Evolutionary conservation across 2,113 vertebrate species (phyloP), one percentile per base, ranked within the genome.

Genomic region (Melanerpes formicivorus): DNA sequence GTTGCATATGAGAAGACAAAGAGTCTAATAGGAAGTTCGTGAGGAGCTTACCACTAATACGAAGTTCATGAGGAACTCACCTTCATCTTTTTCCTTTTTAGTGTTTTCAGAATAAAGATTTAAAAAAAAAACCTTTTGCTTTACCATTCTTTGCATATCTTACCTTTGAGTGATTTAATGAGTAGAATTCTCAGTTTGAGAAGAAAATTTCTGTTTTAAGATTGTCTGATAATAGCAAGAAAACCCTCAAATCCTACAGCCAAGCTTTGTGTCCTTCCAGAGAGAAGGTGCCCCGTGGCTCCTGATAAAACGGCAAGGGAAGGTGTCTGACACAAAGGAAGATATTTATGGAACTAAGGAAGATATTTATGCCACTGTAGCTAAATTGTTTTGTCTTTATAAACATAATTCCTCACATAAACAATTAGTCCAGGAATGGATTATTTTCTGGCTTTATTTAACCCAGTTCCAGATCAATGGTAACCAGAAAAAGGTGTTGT

Each of bases 11-110:
- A 93, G 69, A 91, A 94, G 44, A 44, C 50, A 87, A 60, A 62
- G 32, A 90, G 14, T 67, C 72, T 94, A 90, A 90, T 77, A 83
- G 72, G 79, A 92, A 84, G 72, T 92, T 93, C 52, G 22, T 67
- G 81, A 75, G 46, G 66, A 87, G 71, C 42, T 27, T 76, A 60
- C 32, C 42, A 48, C 56, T 82, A 52, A 23, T 52, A 52, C 10
- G 50, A 52, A 52, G 50, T 52, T 52, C 50, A 52, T 25, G 50
- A 22, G 50, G 50, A 52, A 22, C 22, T 56, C 42, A 58, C 54
- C 67, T 92, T 90, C 71, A 56, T 93, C 52, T 92, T 76, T 59
- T 59, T 69, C 46, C 40, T 66, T 89, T 46, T 65, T 46, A 32
- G 22, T 26, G 4, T 79, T 65, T 80, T 64, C 52, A 82, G 56